Conservation (phyloP, 2,888 invertebrate genomes). For the Hipparchia semele region DNA sequence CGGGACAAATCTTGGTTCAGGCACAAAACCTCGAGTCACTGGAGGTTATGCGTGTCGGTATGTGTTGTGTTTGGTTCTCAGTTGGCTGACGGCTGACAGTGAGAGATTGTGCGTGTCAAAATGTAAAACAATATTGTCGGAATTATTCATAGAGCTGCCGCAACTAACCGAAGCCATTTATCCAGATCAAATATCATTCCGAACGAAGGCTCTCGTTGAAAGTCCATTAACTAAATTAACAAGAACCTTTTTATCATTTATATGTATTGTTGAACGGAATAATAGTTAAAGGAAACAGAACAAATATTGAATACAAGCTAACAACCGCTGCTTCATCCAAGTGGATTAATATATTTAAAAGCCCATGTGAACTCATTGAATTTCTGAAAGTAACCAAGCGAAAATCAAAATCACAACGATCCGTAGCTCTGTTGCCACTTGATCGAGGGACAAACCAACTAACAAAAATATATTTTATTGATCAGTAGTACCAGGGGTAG, state of each 20-base stretch:
- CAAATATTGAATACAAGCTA: background rate
- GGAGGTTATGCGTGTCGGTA: background rate
- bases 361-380: too few relatives aligned
- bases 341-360: too few relatives aligned
- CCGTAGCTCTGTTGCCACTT: too few relatives aligned
- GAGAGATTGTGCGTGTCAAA: conserved; percentile 33
- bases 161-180: conserved; percentile 27
- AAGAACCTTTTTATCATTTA: conserved; percentile 15
- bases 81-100: conserved; percentile 26
- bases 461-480: too few relatives aligned
- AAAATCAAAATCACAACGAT: too few relatives aligned
- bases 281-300: background rate
- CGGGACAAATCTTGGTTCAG: too few relatives aligned
- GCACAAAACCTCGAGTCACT: background rate
- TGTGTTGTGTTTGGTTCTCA: conserved; percentile 19
- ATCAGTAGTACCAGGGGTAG: too few relatives aligned
- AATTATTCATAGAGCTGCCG: conserved; percentile 27
- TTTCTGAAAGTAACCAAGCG: too few relatives aligned
- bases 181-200: conserved; percentile 23
- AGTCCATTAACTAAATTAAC: conserved; percentile 24
- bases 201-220: conserved; percentile 11
- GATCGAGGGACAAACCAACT: too few relatives aligned
- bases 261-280: conserved; percentile 4
- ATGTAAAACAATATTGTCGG: conserved; percentile 31
- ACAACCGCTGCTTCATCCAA: too few relatives aligned